Evolutionary conservation across 2,888 invertebrate genomes (phyloP).

Genomic region (Nematopogon swammerdamellus): DNA sequence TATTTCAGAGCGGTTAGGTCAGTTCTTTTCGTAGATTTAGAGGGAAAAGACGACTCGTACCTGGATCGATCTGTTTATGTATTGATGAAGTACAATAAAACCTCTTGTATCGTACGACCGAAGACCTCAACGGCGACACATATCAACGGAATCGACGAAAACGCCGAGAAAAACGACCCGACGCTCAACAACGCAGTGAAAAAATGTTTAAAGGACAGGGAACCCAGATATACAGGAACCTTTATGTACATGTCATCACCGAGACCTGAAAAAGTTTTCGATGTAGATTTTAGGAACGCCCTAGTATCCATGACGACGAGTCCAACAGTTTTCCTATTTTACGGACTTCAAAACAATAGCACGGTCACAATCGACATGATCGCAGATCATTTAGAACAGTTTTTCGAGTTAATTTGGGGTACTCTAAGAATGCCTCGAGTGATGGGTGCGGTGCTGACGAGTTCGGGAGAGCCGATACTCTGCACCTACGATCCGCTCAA

Average conservation of each 20-base stretch:
- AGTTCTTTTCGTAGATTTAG: no score
- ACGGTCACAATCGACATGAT: not conserved
- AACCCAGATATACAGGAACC: not conserved
- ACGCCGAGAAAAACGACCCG: no score
- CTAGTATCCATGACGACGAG: not conserved
- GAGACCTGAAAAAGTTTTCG: not conserved
- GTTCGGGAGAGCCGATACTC: not conserved
- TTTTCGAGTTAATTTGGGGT: not conserved
- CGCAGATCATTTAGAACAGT: not conserved
- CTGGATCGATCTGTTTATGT: no score
- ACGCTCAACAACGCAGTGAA: no score
- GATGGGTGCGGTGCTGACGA: not conserved
- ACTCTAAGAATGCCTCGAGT: not conserved
- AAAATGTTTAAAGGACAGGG: no score
- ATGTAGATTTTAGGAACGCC: not conserved
- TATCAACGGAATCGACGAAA: no score
- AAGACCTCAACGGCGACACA: no score
- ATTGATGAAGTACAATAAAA: no score
- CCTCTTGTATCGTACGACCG: no score
- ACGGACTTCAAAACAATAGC: not conserved
- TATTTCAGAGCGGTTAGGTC: no score
- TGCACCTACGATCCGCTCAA: not conserved
- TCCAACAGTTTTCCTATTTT: not conserved
- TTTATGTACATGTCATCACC: not conserved
- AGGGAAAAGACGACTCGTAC: no score